These are phyloP conservation scores for Mellivora capensis DNA, from an alignment of 2,113 vertebrate species.

Conservation along the genomic window DNA sequence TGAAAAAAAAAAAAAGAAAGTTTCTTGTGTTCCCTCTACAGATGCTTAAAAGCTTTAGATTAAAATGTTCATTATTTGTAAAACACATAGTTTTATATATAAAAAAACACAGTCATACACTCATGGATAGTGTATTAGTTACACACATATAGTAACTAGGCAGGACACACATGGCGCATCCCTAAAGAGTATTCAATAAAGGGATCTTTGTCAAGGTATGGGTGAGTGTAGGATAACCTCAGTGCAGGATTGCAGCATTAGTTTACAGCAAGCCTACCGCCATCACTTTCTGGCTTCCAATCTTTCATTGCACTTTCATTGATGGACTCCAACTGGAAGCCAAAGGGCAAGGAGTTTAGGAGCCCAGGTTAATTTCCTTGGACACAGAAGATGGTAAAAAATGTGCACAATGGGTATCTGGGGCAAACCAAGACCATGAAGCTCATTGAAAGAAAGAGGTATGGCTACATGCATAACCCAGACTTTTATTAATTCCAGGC, in stretches of 20 bases:
- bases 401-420: not conserved
- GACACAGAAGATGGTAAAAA: not conserved
- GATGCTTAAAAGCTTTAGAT: conserved; percentile 32
- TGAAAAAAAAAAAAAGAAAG: not conserved
- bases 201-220: not conserved
- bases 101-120: not conserved
- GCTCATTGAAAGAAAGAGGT: not conserved
- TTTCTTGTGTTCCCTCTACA: conserved; percentile 29
- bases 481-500: not conserved
- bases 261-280: not conserved
- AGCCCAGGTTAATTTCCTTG: not conserved
- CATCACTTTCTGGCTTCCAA: not conserved
- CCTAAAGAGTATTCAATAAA: not conserved
- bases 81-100: conserved; percentile 46
- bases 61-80: conserved; percentile 50
- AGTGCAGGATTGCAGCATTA: not conserved
- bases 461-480: not conserved
- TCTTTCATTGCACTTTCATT: not conserved
- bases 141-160: too few species aligned
- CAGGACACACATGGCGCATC: not conserved
- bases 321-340: not conserved
- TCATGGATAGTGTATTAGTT: conserved; percentile 10
- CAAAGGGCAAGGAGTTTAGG: not conserved
- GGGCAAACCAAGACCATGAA: not conserved
- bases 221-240: not conserved